Conservation (phyloP, 2,113 vertebrate genomes). For the Hippolais icterina region DNA sequence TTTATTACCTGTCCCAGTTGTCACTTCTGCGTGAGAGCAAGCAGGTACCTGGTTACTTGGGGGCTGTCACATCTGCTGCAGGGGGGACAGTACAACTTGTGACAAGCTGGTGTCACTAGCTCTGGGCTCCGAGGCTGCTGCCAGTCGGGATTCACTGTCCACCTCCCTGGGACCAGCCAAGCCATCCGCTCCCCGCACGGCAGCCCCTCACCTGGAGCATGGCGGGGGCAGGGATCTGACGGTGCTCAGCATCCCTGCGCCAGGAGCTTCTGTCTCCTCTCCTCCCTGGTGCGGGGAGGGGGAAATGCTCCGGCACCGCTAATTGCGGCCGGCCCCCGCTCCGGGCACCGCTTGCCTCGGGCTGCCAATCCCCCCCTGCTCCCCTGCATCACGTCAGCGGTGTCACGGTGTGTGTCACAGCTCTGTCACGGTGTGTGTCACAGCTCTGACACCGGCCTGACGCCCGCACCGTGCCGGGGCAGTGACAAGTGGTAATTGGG, state of each 20-base stretch:
- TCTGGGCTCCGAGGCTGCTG: not conserved
- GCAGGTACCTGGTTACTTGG: not conserved
- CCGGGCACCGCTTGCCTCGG: not conserved
- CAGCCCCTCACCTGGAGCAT: not conserved
- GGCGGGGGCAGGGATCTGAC: not conserved
- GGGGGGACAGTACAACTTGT: not conserved
- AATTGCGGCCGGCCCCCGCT: not conserved
- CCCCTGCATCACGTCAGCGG: not conserved
- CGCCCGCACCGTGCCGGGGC: not conserved
- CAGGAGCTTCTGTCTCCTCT: not conserved
- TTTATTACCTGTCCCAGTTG: slow-evolving; percentile 25
- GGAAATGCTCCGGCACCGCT: rapidly evolving
- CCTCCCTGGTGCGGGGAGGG: rapidly evolving
- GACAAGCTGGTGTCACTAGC: slow-evolving; percentile 21
- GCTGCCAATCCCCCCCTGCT: not conserved
- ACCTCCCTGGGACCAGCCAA: not conserved
- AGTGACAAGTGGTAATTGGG: not conserved
- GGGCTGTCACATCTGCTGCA: slow-evolving; percentile 43
- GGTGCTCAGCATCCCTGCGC: not conserved
- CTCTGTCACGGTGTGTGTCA: not conserved
- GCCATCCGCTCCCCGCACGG: not conserved
- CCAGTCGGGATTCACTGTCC: not conserved
- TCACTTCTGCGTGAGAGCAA: slow-evolving; percentile 20
- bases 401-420: not conserved
- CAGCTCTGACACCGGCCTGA: not conserved